Conservation (phyloP, 2,797 vertebrate genomes). For the Poecilia velifera region DNA sequence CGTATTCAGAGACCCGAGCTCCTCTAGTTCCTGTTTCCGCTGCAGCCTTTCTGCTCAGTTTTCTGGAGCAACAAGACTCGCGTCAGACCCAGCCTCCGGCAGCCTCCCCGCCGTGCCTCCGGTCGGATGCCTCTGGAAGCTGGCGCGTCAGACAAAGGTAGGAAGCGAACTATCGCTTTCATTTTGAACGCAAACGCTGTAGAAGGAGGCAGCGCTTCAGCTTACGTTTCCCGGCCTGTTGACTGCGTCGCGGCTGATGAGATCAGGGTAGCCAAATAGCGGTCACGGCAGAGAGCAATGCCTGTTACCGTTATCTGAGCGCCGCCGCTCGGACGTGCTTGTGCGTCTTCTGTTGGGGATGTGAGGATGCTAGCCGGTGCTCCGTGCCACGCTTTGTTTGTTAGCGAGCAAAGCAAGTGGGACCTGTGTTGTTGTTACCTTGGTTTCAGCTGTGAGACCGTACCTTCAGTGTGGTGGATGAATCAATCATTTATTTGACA, state of each 20-base stretch:
- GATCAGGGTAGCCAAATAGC: slow-evolving; percentile 47
- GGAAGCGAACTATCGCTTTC: slow-evolving; percentile 13
- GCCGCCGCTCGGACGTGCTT: not conserved
- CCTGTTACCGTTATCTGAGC: slow-evolving; percentile 35
- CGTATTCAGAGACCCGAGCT: slow-evolving; percentile 41
- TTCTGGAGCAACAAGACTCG: slow-evolving; percentile 45
- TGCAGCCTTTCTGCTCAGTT: slow-evolving; percentile 46
- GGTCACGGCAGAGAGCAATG: slow-evolving; percentile 36
- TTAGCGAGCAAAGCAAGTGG: slow-evolving; percentile 18
- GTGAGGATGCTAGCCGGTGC: not conserved
- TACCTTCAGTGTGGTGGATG: not conserved
- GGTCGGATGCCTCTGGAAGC: slow-evolving; percentile 64
- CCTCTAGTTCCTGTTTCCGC: slow-evolving; percentile 69
- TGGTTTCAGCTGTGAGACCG: not conserved
- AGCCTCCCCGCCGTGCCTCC: slow-evolving; percentile 23
- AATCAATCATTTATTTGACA: not conserved
- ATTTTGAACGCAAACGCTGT: slow-evolving; percentile 16
- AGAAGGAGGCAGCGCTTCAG: slow-evolving; percentile 14
- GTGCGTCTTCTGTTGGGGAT: not conserved
- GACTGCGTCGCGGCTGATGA: slow-evolving; percentile 66
- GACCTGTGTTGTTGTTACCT: not conserved
- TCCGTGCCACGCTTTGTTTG: slow-evolving; percentile 16
- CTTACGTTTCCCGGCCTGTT: slow-evolving; percentile 75
- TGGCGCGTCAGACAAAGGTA: slow-evolving; percentile 58
- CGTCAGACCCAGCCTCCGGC: slow-evolving; percentile 41